Base-by-base conservation (phyloP, 2,888 invertebrate genomes). In the Drosophila koepferae region DNA sequence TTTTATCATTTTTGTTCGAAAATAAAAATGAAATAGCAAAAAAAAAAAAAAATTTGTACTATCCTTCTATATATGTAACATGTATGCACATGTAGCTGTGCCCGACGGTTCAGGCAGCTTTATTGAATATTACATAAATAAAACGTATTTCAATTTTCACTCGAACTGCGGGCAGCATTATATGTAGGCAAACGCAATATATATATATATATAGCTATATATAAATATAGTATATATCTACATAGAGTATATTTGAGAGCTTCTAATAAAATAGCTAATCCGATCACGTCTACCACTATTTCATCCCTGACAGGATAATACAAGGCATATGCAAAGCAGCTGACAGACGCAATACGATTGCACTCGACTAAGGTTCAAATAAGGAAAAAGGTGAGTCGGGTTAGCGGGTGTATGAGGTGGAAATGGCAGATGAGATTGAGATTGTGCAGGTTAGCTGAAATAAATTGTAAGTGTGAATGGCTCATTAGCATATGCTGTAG, bases 191-290 rank as follows among this genome's bases (percentile, higher is more conserved):
- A 34, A 40, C 7, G n/a, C 34, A 28, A 28, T 28, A 28, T 28
- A 23, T 23, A 43, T 48, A 48, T 16, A 38, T 54, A 48, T 16
- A 36, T 18, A 48, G 36, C 12, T 46, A 60, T 56, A 60, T n/a
- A 41, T 46, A 23, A 3, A 54, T 20, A 31, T 43, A 2, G 38
- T 18, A 28, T 53, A 44, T 34, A 54, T 38, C 14, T n/a, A 18
- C 28, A 44, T 20, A 40, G 77, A 60, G 20, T 77, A 74, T 82
- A 23, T 46, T 46, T 28, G 46, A 46, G 46, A 46, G 46, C 16
- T 23, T 88, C 86, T 74, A 79, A 81, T 90, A 90, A 90, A 86
- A 90, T 86, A 86, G 77, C 77, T 86, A 90, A 86, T 90, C 86
- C 88, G 86, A 86, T 86, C 86, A 86, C 90, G 90, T 90, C 83